Evolutionary conservation across 2,113 vertebrate genomes (phyloP), one percentile per base, ranked within the genome.

Genomic region (Toxostoma redivivum): DNA sequence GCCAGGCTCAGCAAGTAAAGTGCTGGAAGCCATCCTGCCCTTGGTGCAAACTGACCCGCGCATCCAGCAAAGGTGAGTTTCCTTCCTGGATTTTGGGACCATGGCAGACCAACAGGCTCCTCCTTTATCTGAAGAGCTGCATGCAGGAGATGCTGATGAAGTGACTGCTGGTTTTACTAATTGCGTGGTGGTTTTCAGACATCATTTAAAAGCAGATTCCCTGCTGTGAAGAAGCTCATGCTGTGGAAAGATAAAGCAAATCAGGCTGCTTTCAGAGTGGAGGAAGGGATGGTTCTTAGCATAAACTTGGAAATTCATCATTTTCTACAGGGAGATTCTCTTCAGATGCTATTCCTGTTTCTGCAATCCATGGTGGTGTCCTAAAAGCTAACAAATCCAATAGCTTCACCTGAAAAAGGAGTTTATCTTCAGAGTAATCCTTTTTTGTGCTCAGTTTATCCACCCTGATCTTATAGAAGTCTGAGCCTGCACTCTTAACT

Each of bases 1-100:
- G 31, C 99, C 99, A 1, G 99, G 99, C 35, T 99, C 99, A 0
- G 99, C 99, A 86, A 99, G 98, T 96, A 99, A 99, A 96, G 99
- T 99, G 48, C 98, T 99, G 67, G 99, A 99, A 95, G 99, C 99
- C 94, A 99, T 99, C 93, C 96, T 99, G 62, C 99, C 99, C 21
- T 95, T 99, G 97, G 99, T 99, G 88, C 99, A 99, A 93, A 98
- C 95, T 1, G 99, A 99, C 57, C 98, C 98, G 7, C 98, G 98
- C 31, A 98, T 98, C 94, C 99, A 99, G 87, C 99, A 99, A 95
- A 99, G 99, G 99, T 99, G 81, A 95, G 96, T 85, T 7, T 15
- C 64, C 65, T 12, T 40, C 38, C 54, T 30, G 58, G 13, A 1
- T 50, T 88, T 10, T 25, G 42, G 40, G 60, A 12, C 15, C 40